Conservation (phyloP, 2,113 vertebrate species). For the Fregetta grallaria region DNA sequence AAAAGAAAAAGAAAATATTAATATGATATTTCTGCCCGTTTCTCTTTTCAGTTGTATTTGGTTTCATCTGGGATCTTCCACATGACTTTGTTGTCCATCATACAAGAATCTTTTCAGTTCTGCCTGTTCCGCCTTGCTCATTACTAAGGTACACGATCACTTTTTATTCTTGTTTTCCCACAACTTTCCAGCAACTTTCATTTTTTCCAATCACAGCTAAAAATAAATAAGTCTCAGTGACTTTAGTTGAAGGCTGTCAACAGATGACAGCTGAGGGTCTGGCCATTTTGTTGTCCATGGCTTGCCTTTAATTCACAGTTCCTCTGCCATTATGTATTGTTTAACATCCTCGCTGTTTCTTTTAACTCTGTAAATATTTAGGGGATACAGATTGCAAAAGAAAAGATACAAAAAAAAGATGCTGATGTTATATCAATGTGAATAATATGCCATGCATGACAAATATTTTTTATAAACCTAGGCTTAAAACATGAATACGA, state of each 20-base stretch:
- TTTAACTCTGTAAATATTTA: neutral
- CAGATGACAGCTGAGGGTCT: neutral
- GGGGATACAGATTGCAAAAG: neutral
- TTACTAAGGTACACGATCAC: neutral
- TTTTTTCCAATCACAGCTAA: neutral
- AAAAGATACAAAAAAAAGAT: neutral
- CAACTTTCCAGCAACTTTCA: neutral
- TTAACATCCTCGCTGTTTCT: neutral
- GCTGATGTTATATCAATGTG: neutral
- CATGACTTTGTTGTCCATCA: neutral
- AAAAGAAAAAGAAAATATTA: neutral
- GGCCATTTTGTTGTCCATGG: neutral
- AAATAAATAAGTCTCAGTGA: neutral
- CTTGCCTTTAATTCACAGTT: neutral
- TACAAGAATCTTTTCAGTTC: neutral
- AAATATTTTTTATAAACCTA: constrained; percentile 41
- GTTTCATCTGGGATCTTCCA: neutral
- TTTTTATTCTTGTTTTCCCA: neutral
- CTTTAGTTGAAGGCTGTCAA: neutral
- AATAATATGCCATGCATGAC: neutral
- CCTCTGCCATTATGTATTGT: neutral
- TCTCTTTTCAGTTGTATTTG: neutral
- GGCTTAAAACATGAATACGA: constrained; percentile 40
- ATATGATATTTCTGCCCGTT: neutral
- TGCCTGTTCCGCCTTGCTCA: neutral